Evolutionary conservation across 1,140 invertebrate genomes (phyloP), one percentile per base, ranked within the genome.

Genomic region (Microplitis demolitor): DNA sequence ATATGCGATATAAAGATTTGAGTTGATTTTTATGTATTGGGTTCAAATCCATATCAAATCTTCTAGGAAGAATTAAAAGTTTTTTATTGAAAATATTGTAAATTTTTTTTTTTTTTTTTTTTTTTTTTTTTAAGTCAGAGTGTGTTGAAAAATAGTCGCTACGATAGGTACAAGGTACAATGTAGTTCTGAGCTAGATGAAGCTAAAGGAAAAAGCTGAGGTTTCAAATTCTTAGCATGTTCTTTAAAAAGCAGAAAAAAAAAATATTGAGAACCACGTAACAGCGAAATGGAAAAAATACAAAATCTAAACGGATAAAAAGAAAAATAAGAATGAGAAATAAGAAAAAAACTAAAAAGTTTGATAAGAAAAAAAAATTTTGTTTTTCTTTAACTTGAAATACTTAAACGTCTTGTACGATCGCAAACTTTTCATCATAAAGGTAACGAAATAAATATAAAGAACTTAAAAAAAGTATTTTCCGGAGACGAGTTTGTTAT

Each of bases 361-460:
- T 45, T 45, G 33, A 39, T 24, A 37, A 39, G 14, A 63, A 63
- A 37, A 63, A 35, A 13, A 37, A 63, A 31, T n/a, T 63, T 35
- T 64, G 39, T 16, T 64, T 64, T 50, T 31, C 14, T 64, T 45
- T 45, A 14, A 13, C 13, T 50, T 64, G 4, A 14, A 24, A 64
- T 13, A 39, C 60, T 39, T 60, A 35, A 35, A 37, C 35, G 60
- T 58, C 56, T 58, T 58, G 60, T 34, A 62, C 5, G 35, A 64
- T 64, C 14, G 62, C 39, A 37, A 64, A 64, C 62, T 64, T 64
- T 64, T 35, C 24, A 14, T 50, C 37, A 14, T 51, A n/a, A 31
- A 35, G 70, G 31, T 67, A 72, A 72, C 64, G 56, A 72, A 61
- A 72, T 72, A 72, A 72, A 72, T 72, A 67, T 54, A 72, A 58